Base-by-base conservation (phyloP, 2,113 vertebrate species). In the Gavia stellata region DNA sequence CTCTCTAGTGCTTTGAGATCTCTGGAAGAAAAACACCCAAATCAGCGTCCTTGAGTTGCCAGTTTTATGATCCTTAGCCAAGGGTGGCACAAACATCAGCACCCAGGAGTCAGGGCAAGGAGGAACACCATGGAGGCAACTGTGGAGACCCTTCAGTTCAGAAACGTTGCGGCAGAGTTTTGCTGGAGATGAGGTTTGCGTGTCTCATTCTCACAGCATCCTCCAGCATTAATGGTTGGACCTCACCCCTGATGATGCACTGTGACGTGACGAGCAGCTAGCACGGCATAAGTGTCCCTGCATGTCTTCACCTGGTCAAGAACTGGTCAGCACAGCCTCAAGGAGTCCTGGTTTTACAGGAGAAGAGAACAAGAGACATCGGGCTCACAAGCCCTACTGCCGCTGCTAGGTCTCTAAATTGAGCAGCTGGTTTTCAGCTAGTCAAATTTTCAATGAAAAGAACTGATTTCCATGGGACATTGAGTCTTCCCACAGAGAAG, bases 401-500 rank as follows among this genome's bases (percentile, higher is more conserved):
- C 1, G 5, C 78, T 87, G 89, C 47, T 67, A 31, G 36, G 47
- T 65, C 61, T 77, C 53, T 55, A 45, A 82, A 80, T 29, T 2
- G 3, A 88, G 84, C 70, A 90, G 87, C 81, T 96, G 93, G 44
- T 92, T 90, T 94, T 75, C 61, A 81, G 63, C 86, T 11, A 86
- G 59, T 45, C 81, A 61, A 26, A 77, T 85, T 61, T 68, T 68
- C 93, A 85, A 29, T 49, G 90, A 79, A 47, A 86, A 52, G 65
- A 91, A 61, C 66, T 91, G 81, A 94, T 85, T 95, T 96, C 94
- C 93, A 96, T 5, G 85, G 90, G 83, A 61, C 17, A 2, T 52
- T 28, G 66, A 89, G 77, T 56, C 90, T 97, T 92, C 96, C 93
- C 93, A 95, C 96, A 95, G 96, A 93, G 95, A 68, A 91, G 79